Evolutionary conservation across 2,797 vertebrate genomes (phyloP), one percentile per base, ranked within the genome.

Genomic region (Sarcophilus harrisii): DNA sequence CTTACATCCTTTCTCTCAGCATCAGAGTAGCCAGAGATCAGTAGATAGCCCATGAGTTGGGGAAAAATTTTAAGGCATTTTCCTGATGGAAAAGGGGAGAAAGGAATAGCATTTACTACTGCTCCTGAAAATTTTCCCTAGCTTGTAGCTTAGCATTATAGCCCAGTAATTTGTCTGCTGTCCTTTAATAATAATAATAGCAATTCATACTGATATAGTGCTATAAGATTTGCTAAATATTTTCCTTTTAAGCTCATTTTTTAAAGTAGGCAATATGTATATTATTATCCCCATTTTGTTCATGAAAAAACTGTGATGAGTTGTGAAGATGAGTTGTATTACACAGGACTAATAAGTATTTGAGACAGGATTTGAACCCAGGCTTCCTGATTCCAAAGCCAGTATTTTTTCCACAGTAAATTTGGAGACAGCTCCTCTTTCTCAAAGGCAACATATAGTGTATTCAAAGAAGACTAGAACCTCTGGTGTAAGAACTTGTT

Each of bases 11-110:
- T 57, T 95, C 10, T 73, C 59, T 49, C 81, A 55, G 58, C 24
- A 27, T 54, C 89, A 60, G 14, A 73, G 58, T 58, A 92, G 87
- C 16, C 94, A 81, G 62, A 92, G 29, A n/a, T n/a, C n/a, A 91
- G 9, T 27, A 90, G 21, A 29, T 90, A 90, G 28, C 91, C 66
- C 54, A 28, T 45, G 62, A 55, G 59, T 45, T 10, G 92, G 57
- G 38, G 29, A 9, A 90, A 91, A 94, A 94, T 55, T 55, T 90
- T 59, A 87, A 95, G 29, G 18, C 57, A 92, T 91, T 62, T 93
- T 93, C 58, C 30, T 94, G 38, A 27, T n/a, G 57, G 45, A 4
- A 18, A 91, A 24, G 38, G 58, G 66, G 91, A 57, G 29, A 92
- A 92, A 94, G 54, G 3, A 87, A 87, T 3, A 87, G 38, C 21